These are phyloP conservation scores for Tenebrio molitor DNA, from an alignment of 1,140 invertebrate genomes.

Conservation along the genomic window DNA sequence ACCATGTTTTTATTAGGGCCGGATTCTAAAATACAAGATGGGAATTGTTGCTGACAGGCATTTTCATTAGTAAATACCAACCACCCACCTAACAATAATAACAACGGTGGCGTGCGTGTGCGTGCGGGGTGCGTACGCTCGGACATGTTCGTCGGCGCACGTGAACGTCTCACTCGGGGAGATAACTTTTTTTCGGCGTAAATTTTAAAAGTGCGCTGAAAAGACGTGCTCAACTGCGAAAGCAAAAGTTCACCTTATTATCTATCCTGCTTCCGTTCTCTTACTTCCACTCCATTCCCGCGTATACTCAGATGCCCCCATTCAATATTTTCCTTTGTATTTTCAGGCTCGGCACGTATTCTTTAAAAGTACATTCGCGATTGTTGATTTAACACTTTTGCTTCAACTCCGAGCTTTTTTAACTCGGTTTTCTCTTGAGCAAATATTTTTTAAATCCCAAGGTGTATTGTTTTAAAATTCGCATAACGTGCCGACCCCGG, in stretches of 20 bases:
- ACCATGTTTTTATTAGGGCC: conserved; percentile 9
- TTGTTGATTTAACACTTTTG: conserved; percentile 44
- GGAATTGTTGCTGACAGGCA: conserved; percentile 27
- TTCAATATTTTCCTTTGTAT: conserved; percentile 47
- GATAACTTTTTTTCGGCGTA: conserved; percentile 42
- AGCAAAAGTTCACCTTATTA: conserved; percentile 47
- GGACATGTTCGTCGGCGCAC: conserved; percentile 13
- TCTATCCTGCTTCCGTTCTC: conserved; percentile 43
- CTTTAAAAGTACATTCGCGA: conserved; percentile 44
- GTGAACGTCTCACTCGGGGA: conserved; percentile 20
- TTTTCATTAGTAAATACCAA: conserved; percentile 34
- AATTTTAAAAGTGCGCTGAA: conserved; percentile 43
- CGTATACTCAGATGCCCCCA: conserved; percentile 34
- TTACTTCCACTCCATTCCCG: conserved; percentile 41
- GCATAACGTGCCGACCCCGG: background rate
- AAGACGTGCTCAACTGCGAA: conserved; percentile 44
- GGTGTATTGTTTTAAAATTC: conserved; percentile 40
- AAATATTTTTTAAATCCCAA: conserved; percentile 41
- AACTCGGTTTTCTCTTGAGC: conserved; percentile 25
- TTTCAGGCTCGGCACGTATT: conserved; percentile 42
- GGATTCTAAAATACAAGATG: conserved; percentile 18
- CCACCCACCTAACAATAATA: conserved; percentile 15
- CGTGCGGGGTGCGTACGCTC: no score
- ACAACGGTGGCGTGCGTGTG: no score
- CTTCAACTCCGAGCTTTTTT: conserved; percentile 26